A percentile compares a stretch with the other conserved stretches of the same genome.
Conservation (phyloP, 2,113 vertebrate genomes). For the Lota lota region DNA sequence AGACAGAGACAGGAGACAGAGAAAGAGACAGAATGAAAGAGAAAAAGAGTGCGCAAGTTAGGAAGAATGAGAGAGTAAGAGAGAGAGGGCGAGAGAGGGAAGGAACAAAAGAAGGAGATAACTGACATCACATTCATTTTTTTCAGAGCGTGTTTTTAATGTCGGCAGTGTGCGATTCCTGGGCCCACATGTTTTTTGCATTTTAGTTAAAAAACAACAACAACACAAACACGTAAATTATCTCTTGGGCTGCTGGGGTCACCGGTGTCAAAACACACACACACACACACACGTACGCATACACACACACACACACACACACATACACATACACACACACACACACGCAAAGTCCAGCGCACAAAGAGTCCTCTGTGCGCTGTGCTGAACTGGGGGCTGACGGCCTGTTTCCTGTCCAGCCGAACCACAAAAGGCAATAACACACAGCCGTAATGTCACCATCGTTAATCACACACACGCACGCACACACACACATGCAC, state of each 20-base stretch:
- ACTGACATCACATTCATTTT: no score
- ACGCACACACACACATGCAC: slow-evolving; percentile 47
- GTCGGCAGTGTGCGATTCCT: background rate
- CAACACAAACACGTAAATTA: background rate
- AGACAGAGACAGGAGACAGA: background rate
- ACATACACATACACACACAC: slow-evolving; percentile 15
- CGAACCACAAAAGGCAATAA: slow-evolving; percentile 69
- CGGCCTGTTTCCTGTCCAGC: slow-evolving; percentile 68
- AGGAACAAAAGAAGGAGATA: no score
- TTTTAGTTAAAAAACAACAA: slow-evolving; percentile 1
- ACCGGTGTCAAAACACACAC: slow-evolving; percentile 32
- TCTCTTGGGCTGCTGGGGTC: slow-evolving; percentile 5
- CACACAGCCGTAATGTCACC: slow-evolving; percentile 55
- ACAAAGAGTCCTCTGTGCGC: slow-evolving; percentile 78
- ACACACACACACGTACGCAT: slow-evolving; percentile 31
- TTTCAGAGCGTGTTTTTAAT: no score
- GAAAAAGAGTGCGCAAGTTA: slow-evolving; percentile 24
- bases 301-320: slow-evolving; percentile 19
- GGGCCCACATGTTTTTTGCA: background rate
- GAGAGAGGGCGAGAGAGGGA: no score
- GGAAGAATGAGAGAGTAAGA: slow-evolving; percentile 10
- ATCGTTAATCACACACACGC: slow-evolving; percentile 46
- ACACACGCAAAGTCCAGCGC: slow-evolving; percentile 36
- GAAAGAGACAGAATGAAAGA: background rate
- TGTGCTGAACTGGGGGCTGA: slow-evolving; percentile 65